Base-by-base conservation (phyloP, 2,113 vertebrate species). In the Solea solea region DNA sequence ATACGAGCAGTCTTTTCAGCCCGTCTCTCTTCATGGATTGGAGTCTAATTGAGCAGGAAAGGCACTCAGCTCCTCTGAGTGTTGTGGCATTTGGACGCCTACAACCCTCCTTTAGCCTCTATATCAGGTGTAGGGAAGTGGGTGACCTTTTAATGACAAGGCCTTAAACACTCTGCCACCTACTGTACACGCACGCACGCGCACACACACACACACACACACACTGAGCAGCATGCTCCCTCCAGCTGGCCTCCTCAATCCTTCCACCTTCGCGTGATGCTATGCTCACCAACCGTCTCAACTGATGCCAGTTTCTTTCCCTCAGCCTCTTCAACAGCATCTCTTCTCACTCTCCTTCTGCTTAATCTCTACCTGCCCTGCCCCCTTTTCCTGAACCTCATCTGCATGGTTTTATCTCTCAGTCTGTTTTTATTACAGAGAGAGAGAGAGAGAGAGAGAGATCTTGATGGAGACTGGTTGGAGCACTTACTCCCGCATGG, bases 121-220 rank as follows among this genome's bases (percentile, higher is more conserved):
- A 64, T 70, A 76, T 10, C 68, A 81, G 53, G 72, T 21, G 78
- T 21, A 57, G 74, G 40, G 40, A 73, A 16, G 59, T 63, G 34
- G 12, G 27, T 80, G 82, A 87, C 85, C 82, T 84, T 87, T 77
- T 69, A 79, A 71, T 77, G 73, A 74, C 81, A 53, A 69, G 69
- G 61, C 68, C 49, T 61, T 54, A 73, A 46, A 74, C 64, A 61
- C 66, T 41, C 10, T 48, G 25, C 64, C 71, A 70, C 64, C 64
- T 8, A 57, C 63, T 64, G 77, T 16, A 59, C 56, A 21, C 34
- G 42, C 53, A 28, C 41, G 48, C 40, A 54, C 34, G 42, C 53
- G 21, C 41, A 44, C 40, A 54, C 59, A 62, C 59, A 44, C 46
- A 51, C 56, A 21, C 34, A 51, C 53, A 28, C 41, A 49, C 40